Base-by-base conservation (phyloP, 53 echinoderm and acorn worm genomes). In the Temnopleurus reevesii region DNA sequence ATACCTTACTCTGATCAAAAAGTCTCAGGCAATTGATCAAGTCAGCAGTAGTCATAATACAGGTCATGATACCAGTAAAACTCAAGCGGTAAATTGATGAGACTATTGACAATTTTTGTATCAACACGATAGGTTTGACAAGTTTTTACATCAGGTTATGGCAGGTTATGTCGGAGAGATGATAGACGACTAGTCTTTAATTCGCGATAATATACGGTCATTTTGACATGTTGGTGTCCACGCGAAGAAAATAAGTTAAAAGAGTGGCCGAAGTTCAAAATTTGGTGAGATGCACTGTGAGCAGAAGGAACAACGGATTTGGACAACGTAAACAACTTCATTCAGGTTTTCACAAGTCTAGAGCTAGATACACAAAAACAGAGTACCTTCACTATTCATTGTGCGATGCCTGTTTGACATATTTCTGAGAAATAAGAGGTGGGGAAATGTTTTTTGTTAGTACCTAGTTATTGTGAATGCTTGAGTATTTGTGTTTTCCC, bases 1-100 rank as follows among this genome's bases (percentile, higher is more conserved):
- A 71, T 71, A 71, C 43, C 71, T 41, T 41, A 71, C 41, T 41
- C 71, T 9, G 21, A 38, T 65, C 36, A 65, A 65, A 17, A 65
- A 65, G 71, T 8, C 36, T n/a, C 71, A 36, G 46, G 15, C 49
- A 12, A 46, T 27, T 46, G 49, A 79, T 29, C 18, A 79, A 79
- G 49, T n/a, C 49, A 79, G 5, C 0, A 46, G 30, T n/a, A 46
- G 51, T 49, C 46, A 79, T 17, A 79, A 2, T 46, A 79, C 5
- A 79, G 79, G 79, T 79, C 79, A 17, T 5, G 79, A 79, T 30
- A 47, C 13, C 79, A 18, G 28, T 79, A 79, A 79, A 79, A 47
- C 49, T 49, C 30, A 49, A 79, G 49, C 23, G 29, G 49, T 79
- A 79, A 79, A 79, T 79, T 49, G 49, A 49, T 79, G 46, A 15